phyloP scores from a whole-genome alignment of 37 sponge, comb jelly and placozoan genomes.

The Chondrilla cf. caribensis region DNA sequence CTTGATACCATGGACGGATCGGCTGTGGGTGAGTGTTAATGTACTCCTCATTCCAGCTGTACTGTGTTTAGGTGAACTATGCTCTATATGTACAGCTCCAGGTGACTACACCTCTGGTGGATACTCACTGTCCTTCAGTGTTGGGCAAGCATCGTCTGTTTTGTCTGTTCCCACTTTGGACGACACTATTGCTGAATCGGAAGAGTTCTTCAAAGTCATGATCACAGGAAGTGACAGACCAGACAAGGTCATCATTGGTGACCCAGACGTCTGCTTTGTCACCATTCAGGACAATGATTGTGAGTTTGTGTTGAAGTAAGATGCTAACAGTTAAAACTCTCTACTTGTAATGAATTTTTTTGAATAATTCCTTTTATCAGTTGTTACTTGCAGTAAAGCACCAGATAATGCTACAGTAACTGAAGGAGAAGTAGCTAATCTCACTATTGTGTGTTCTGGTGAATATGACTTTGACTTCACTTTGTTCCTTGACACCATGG shows the following conservation, averaged over 20 bases:
- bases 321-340: background rate
- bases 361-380: background rate
- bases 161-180: background rate
- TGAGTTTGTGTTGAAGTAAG: too few relatives aligned
- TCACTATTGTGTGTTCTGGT: background rate
- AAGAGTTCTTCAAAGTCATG: slow-evolving; percentile 8
- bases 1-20: background rate
- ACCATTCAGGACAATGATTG: background rate
- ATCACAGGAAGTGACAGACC: background rate
- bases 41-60: background rate
- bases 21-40: background rate
- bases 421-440: background rate
- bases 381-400: background rate
- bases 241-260: background rate
- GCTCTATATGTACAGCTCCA: background rate
- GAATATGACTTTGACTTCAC: slow-evolving; percentile 6
- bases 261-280: background rate
- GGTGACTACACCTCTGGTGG: background rate
- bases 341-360: too few relatives aligned
- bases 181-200: slow-evolving; percentile 1
- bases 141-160: background rate
- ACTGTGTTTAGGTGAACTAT: too few relatives aligned
- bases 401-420: background rate
- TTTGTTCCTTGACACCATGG: background rate
- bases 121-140: background rate